A percentile compares a stretch with the other conserved stretches of the same genome.
Evolutionary conservation across 1,140 invertebrate genomes (phyloP).

Genomic region (Zophobas atratus): DNA sequence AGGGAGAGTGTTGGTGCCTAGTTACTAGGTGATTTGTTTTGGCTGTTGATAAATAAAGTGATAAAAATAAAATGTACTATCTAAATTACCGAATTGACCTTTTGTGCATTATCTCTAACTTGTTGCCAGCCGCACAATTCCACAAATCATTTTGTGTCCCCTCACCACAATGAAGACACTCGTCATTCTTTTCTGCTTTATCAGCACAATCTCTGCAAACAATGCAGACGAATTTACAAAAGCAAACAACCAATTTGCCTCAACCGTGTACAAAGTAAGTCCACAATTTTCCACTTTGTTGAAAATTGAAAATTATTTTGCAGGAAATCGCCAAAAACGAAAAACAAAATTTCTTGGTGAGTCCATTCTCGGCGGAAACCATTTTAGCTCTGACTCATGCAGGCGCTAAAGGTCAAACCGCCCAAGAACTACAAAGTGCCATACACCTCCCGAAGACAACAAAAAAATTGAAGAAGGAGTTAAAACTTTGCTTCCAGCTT

Average conservation of each 20-base stretch:
- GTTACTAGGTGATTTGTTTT: not conserved
- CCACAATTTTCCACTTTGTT: not conserved
- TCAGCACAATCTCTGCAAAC: too few species aligned
- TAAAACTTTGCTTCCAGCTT: not conserved
- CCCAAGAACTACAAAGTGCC: conserved; percentile 67
- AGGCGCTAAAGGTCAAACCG: conserved; percentile 64
- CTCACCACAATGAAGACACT: too few species aligned
- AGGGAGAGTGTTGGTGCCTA: not conserved
- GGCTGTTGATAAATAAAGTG: not conserved
- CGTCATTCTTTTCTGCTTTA: too few species aligned
- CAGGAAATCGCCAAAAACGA: not conserved
- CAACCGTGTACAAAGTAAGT: not conserved
- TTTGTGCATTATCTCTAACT: too few species aligned
- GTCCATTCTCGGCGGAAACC: not conserved
- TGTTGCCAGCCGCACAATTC: too few species aligned
- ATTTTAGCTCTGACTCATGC: not conserved
- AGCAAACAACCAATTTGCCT: not conserved
- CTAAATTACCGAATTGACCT: too few species aligned
- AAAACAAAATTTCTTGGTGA: not conserved
- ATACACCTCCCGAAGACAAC: conserved; percentile 48
- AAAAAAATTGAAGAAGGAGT: not conserved
- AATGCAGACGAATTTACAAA: not conserved
- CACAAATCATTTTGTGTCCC: too few species aligned
- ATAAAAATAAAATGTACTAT: not conserved
- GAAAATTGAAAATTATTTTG: not conserved